Evolutionary conservation across 2,888 invertebrate species (phyloP).

Genomic region (Nephrotoma guestfalica): DNA sequence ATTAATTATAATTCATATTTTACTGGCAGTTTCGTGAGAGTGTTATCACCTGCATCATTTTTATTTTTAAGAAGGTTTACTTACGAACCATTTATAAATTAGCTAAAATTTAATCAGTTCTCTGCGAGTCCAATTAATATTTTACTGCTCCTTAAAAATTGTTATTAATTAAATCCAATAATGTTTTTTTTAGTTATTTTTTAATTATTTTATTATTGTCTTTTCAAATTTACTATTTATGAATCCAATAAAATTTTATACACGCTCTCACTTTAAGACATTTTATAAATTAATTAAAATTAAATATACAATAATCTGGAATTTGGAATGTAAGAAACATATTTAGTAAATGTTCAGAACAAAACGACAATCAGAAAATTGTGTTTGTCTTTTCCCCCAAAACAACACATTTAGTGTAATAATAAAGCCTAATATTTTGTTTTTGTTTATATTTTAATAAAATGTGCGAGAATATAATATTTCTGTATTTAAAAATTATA

Average conservation of each 20-base stretch:
- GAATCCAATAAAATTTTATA: background rate
- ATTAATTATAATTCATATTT: background rate
- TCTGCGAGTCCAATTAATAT: background rate
- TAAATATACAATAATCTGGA: background rate
- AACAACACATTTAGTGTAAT: constrained; percentile 9
- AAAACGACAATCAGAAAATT: background rate
- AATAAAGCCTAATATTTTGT: constrained; percentile 4
- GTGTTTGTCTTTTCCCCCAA: constrained; percentile 1
- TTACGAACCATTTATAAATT: background rate
- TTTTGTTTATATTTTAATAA: constrained; percentile 4
- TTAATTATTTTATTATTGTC: background rate
- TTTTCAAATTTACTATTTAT: background rate
- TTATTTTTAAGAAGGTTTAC: background rate
- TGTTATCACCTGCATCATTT: background rate
- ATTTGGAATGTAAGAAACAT: background rate
- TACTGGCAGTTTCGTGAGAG: background rate
- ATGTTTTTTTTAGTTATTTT: background rate
- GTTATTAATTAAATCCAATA: background rate
- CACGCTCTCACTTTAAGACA: background rate
- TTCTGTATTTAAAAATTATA: constrained; percentile 4
- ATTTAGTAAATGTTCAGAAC: background rate
- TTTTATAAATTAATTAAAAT: background rate
- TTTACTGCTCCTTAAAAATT: background rate
- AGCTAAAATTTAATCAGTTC: background rate
- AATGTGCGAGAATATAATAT: background rate